Evolutionary conservation across 2,888 invertebrate species (phyloP).

Genomic region (Papilio elwesi): DNA sequence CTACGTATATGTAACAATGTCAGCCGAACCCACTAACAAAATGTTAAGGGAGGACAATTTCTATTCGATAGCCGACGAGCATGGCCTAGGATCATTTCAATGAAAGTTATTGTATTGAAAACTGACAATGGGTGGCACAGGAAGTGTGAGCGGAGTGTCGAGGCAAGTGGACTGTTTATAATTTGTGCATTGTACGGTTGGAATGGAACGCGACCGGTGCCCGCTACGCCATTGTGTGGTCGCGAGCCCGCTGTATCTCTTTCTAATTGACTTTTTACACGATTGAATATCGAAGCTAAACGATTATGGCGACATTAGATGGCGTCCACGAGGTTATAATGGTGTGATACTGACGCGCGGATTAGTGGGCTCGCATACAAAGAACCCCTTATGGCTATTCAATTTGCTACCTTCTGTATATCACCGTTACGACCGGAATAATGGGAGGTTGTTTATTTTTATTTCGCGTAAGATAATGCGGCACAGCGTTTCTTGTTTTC

Average conservation of each 20-base stretch:
- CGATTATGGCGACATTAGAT: constrained; percentile 45
- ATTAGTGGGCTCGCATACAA: constrained; percentile 34
- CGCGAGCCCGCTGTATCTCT: constrained; percentile 63
- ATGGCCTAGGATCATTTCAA: constrained; percentile 80
- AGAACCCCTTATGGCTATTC: constrained; percentile 19
- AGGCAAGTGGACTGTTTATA: constrained; percentile 83
- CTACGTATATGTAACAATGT: constrained; percentile 70
- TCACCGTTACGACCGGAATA: constrained; percentile 1
- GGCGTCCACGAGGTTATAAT: constrained; percentile 60
- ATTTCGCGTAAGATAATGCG: constrained; percentile 9
- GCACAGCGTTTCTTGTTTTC: constrained; percentile 6
- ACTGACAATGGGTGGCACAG: constrained; percentile 78
- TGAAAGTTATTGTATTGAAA: constrained; percentile 83
- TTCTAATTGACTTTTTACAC: constrained; percentile 77
- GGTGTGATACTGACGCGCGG: constrained; percentile 42
- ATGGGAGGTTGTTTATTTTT: constrained; percentile 1
- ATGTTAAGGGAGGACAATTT: constrained; percentile 52
- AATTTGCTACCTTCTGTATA: constrained; percentile 25
- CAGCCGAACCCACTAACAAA: constrained; percentile 75
- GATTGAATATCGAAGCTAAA: constrained; percentile 55
- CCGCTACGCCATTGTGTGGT: constrained; percentile 62
- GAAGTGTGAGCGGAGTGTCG: constrained; percentile 80
- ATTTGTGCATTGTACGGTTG: constrained; percentile 78
- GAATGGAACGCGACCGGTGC: constrained; percentile 72
- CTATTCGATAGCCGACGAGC: constrained; percentile 69